phyloP scores from a whole-genome alignment of 2,797 vertebrate genomes.

The Pipistrellus nathusii region DNA sequence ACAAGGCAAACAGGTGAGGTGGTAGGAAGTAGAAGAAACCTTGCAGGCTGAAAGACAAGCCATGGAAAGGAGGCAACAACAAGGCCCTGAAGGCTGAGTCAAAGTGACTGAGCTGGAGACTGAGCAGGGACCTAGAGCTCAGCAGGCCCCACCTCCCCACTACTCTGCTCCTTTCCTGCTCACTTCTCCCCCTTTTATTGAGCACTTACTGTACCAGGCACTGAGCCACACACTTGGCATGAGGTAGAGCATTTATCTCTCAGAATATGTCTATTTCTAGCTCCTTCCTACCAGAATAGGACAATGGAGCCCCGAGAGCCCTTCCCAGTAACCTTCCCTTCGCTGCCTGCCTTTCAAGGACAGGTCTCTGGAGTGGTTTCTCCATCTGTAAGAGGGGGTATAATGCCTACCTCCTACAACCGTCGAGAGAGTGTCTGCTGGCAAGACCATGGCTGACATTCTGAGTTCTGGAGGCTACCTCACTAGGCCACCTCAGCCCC shows the following conservation, averaged over 20 bases:
- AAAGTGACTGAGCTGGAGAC: fast-evolving
- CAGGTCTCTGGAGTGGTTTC: neutral
- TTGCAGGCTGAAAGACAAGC: neutral
- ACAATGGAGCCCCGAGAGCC: neutral
- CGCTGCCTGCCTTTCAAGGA: neutral
- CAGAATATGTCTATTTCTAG: neutral
- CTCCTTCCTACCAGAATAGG: neutral
- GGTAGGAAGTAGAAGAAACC: no score
- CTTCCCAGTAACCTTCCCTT: no score
- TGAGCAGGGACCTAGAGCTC: neutral
- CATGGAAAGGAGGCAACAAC: fast-evolving
- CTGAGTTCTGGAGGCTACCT: neutral
- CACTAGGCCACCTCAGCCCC: neutral
- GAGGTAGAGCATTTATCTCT: neutral
- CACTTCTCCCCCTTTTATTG: neutral
- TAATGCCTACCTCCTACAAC: neutral
- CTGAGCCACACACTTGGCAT: neutral
- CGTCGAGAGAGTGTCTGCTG: neutral
- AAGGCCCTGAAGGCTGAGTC: neutral
- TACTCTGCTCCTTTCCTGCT: neutral
- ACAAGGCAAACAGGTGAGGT: neutral
- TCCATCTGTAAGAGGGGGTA: neutral
- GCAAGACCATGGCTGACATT: neutral
- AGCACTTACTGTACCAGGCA: neutral
- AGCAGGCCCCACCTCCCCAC: neutral